Percentiles rank a stretch among this genome's conserved stretches.
Conservation (phyloP, 2,888 invertebrate genomes). For the Sicus ferrugineus region DNA sequence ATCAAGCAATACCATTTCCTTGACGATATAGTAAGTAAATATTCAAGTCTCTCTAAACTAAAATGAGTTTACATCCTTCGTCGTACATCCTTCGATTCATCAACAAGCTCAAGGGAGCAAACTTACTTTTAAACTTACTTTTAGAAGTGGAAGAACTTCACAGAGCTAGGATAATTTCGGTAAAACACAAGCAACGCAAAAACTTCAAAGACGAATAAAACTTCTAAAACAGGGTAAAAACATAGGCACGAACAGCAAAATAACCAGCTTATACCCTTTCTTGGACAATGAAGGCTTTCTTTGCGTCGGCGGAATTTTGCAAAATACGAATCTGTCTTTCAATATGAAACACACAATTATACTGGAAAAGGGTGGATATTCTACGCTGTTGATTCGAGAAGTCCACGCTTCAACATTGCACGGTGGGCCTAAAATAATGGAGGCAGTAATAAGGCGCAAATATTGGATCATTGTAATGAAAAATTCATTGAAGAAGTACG, state of each 20-base stretch:
- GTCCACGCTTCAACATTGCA: constrained; percentile 5
- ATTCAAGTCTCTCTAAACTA: not conserved
- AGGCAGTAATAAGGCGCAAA: no score
- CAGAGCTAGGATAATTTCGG: no score
- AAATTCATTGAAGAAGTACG: not conserved
- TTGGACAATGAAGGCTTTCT: constrained; percentile 16
- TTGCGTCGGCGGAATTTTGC: constrained; percentile 18
- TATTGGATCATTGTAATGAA: constrained; percentile 20
- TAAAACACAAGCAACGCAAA: not conserved
- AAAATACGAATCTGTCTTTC: constrained; percentile 4
- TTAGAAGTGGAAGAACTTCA: no score
- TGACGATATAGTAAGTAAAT: not conserved
- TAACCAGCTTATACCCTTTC: constrained; percentile 13
- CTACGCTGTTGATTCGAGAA: not conserved
- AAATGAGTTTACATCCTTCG: not conserved
- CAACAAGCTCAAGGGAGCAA: no score
- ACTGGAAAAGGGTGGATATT: constrained; percentile 4
- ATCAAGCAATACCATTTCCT: not conserved
- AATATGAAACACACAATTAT: constrained; percentile 14
- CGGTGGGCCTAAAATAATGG: constrained; percentile 13
- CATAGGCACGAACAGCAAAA: not conserved
- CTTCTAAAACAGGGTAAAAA: not conserved
- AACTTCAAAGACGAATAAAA: not conserved
- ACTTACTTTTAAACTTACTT: constrained; percentile 1
- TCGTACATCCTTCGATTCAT: not conserved